Evolutionary conservation across 2,113 vertebrate genomes (phyloP).

Genomic region (Terrapene triunguis): DNA sequence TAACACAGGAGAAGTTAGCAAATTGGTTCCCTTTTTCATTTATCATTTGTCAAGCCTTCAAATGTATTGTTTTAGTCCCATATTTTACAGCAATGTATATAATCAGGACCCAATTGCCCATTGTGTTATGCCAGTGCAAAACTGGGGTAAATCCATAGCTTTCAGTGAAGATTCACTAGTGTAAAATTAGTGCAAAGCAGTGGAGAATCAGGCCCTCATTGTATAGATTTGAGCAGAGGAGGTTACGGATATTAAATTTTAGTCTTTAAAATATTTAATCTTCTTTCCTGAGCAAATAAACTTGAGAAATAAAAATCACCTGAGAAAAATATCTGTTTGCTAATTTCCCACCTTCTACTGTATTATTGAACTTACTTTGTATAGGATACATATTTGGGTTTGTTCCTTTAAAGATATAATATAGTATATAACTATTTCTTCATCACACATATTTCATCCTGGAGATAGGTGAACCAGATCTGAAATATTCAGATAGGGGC

Average conservation of each 20-base stretch:
- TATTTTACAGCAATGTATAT: neutral
- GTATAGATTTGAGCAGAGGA: neutral
- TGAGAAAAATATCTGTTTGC: rapidly evolving
- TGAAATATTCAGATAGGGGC: neutral
- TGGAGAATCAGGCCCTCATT: rapidly evolving
- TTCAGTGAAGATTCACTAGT: neutral
- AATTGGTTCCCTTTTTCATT: slow-evolving; percentile 49
- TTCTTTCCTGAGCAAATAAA: neutral
- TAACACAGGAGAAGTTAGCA: slow-evolving; percentile 35
- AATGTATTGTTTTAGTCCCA: neutral
- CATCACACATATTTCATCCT: neutral
- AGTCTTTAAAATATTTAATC: rapidly evolving
- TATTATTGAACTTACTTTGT: neutral
- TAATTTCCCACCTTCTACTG: rapidly evolving
- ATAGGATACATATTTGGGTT: neutral
- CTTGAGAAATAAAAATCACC: neutral
- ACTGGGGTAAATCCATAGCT: neutral
- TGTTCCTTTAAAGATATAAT: neutral
- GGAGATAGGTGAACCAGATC: neutral
- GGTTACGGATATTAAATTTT: rapidly evolving
- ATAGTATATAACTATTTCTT: neutral
- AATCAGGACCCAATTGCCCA: neutral
- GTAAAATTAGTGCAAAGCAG: neutral
- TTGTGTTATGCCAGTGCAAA: neutral
- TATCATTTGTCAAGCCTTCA: slow-evolving; percentile 56